Percentiles rank a stretch among this genome's conserved stretches.
phyloP scores from a whole-genome alignment of 2,113 vertebrate genomes.

The Cephalopholis sonnerati region DNA sequence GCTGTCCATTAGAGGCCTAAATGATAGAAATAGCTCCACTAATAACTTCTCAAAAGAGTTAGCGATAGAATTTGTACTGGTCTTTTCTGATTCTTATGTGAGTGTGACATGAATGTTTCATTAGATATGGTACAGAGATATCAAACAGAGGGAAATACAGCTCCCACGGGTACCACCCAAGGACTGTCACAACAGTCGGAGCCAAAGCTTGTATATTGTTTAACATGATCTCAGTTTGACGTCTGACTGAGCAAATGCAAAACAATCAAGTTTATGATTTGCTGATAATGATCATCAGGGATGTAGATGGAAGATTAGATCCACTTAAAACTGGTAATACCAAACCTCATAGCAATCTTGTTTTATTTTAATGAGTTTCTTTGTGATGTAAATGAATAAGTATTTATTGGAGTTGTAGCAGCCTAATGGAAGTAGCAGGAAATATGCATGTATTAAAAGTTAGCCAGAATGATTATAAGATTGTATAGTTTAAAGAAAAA shows the following conservation, averaged over 20 bases:
- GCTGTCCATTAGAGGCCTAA: slow-evolving; percentile 67
- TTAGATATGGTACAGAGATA: slow-evolving; percentile 37
- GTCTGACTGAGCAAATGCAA: slow-evolving; percentile 20
- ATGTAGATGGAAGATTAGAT: slow-evolving; percentile 15
- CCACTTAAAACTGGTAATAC: neutral
- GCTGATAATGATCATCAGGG: slow-evolving; percentile 16
- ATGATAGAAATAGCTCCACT: slow-evolving; percentile 67
- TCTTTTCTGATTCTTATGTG: slow-evolving; percentile 47
- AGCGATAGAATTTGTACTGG: slow-evolving; percentile 33
- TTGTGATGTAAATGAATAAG: neutral
- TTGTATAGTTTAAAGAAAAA: neutral
- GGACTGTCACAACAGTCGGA: neutral
- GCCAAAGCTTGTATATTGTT: slow-evolving; percentile 24
- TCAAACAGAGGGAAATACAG: slow-evolving; percentile 22
- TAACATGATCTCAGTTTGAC: slow-evolving; percentile 20
- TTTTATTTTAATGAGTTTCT: neutral
- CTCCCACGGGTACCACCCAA: slow-evolving; percentile 12
- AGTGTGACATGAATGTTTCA: slow-evolving; percentile 66
- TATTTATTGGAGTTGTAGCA: neutral
- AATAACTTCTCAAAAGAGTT: slow-evolving; percentile 60
- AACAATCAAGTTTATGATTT: slow-evolving; percentile 32
- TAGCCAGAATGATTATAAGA: neutral
- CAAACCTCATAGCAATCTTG: neutral
- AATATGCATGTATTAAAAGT: neutral
- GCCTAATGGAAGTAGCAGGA: neutral